A percentile compares a stretch with the other conserved stretches of the same genome.
Conservation (phyloP, 92 coral and sea anemone species). For the Pocillopora grandis region DNA sequence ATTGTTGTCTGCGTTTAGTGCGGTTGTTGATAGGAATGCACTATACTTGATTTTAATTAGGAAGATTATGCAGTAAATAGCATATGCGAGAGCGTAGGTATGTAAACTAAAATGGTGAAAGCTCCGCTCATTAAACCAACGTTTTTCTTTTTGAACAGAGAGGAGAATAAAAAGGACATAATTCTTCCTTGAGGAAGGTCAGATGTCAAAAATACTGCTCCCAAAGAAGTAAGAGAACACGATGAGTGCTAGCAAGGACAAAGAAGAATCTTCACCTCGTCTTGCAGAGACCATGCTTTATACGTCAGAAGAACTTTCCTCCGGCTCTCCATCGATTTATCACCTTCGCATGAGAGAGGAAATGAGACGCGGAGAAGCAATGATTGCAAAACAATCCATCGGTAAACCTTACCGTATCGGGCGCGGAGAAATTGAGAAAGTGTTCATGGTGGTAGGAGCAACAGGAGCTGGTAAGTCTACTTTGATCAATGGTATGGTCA, state of each 20-base stretch:
- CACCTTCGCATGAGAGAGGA: background rate
- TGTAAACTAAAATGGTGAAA: too few species aligned
- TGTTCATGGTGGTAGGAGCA: slow-evolving; percentile 46
- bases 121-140: too few species aligned
- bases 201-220: background rate
- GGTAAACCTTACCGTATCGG: background rate
- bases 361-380: background rate
- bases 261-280: background rate
- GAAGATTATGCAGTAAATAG: too few species aligned
- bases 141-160: too few species aligned
- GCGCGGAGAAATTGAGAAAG: slow-evolving; percentile 9
- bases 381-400: slow-evolving; percentile 4
- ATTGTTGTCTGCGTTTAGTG: too few species aligned
- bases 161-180: too few species aligned
- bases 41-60: too few species aligned
- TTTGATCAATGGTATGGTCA: slow-evolving; percentile 47
- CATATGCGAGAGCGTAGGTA: too few species aligned
- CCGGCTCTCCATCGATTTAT: slow-evolving; percentile 2
- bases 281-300: background rate
- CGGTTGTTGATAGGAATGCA: too few species aligned
- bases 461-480: slow-evolving; percentile 58
- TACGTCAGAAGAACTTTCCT: background rate
- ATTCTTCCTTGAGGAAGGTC: too few species aligned
- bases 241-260: too few species aligned
- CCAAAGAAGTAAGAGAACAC: background rate